Evolutionary conservation across 2,888 invertebrate species (phyloP).

Genomic region (Lamproptera curius): DNA sequence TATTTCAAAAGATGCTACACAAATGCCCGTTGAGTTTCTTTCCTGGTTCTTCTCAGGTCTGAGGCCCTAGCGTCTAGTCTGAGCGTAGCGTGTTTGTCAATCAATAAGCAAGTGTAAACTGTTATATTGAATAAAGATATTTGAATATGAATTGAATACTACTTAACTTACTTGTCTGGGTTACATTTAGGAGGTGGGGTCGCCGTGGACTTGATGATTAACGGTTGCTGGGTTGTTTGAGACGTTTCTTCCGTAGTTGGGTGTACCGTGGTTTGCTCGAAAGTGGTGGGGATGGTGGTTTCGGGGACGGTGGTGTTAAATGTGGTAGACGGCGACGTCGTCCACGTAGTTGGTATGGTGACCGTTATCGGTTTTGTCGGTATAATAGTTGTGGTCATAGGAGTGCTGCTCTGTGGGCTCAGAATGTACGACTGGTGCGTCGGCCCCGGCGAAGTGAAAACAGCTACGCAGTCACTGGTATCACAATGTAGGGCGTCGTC

Average conservation of each 20-base stretch:
- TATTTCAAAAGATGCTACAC: no score
- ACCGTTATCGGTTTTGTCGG: slow-evolving; percentile 4
- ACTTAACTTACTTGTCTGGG: slow-evolving; percentile 45
- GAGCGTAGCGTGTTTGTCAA: no score
- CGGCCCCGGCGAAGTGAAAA: slow-evolving; percentile 33
- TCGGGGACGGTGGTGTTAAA: slow-evolving; percentile 15
- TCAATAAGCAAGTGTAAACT: no score
- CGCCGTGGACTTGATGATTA: slow-evolving; percentile 45
- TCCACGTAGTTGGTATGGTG: slow-evolving; percentile 14
- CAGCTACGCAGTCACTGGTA: slow-evolving; percentile 62
- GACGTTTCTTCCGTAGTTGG: slow-evolving; percentile 5
- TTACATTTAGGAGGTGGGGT: slow-evolving; percentile 63
- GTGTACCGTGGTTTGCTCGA: slow-evolving; percentile 1
- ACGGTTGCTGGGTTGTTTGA: slow-evolving; percentile 17
- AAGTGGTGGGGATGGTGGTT: slow-evolving; percentile 9
- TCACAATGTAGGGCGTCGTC: slow-evolving; percentile 87
- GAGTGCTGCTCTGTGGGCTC: slow-evolving; percentile 16
- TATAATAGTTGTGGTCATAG: slow-evolving; percentile 9
- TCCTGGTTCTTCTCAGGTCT: no score
- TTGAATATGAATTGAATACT: no score
- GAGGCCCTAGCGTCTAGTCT: no score
- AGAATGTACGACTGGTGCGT: slow-evolving; percentile 39
- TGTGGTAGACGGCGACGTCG: background rate
- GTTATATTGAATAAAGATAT: no score
- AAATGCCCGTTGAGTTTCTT: no score